Conservation (phyloP, 2,797 vertebrate species). For the Enteromius unitaeniatus region DNA sequence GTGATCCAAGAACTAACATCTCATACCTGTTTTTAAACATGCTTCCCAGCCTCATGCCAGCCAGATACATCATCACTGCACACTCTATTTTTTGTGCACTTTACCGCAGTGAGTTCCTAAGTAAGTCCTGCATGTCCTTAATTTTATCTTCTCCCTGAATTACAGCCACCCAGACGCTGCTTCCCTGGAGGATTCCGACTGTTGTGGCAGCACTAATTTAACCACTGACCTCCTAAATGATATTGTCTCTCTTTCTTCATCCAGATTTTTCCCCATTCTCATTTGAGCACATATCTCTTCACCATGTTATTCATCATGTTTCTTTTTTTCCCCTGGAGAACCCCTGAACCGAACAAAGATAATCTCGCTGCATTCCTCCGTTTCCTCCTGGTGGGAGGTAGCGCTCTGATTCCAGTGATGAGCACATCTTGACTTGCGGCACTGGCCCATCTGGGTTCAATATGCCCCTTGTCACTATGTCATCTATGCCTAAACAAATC, state of each 20-base stretch:
- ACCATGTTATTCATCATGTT: conserved; percentile 46
- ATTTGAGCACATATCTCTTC: conserved; percentile 44
- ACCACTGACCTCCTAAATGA: conserved; percentile 23
- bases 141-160: conserved; percentile 29
- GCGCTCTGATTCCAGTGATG: conserved; percentile 59
- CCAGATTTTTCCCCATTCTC: conserved; percentile 44
- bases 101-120: conserved; percentile 15
- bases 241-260: conserved; percentile 35
- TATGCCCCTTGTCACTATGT: conserved; percentile 64
- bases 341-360: conserved; percentile 56
- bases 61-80: not conserved
- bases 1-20: conserved; percentile 19
- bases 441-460: conserved; percentile 64
- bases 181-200: conserved; percentile 14
- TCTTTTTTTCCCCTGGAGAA: conserved; percentile 50
- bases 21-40: conserved; percentile 38
- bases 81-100: not conserved
- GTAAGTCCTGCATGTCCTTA: conserved; percentile 29
- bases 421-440: conserved; percentile 62
- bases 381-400: conserved; percentile 61
- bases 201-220: conserved; percentile 39
- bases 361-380: conserved; percentile 59
- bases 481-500: conserved; percentile 52
- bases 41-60: not conserved
- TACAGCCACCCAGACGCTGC: conserved; percentile 13